A percentile compares a stretch with the other conserved stretches of the same genome.
These are phyloP conservation scores for Drosophila mulleri DNA, from an alignment of 2,888 invertebrate species.

Conservation along the genomic window DNA sequence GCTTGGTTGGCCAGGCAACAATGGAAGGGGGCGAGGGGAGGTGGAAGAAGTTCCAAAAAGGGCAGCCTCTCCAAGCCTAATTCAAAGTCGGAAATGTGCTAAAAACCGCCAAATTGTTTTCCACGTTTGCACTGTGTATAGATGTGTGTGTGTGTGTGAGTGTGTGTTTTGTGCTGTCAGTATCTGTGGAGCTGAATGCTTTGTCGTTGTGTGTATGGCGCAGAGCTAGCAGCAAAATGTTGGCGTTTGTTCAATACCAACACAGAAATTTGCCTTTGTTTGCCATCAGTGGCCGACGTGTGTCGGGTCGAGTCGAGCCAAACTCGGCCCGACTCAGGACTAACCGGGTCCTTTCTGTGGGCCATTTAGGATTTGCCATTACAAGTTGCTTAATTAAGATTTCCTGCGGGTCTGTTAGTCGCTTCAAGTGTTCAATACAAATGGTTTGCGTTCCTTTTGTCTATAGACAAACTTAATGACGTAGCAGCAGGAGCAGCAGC, in stretches of 20 bases:
- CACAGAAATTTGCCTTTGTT: slow-evolving; percentile 48
- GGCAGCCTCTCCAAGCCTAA: slow-evolving; percentile 30
- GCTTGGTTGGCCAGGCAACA: slow-evolving; percentile 21
- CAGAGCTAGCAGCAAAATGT: slow-evolving; percentile 33
- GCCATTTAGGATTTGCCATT: slow-evolving; percentile 70
- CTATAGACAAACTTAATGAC: slow-evolving; percentile 35
- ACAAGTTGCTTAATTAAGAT: slow-evolving; percentile 78
- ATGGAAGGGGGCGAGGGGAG: background rate
- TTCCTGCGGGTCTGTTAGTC: slow-evolving; percentile 66
- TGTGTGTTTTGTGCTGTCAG: slow-evolving; percentile 4
- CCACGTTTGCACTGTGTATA: slow-evolving; percentile 27
- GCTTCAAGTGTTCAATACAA: slow-evolving; percentile 51
- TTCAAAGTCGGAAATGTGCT: slow-evolving; percentile 62
- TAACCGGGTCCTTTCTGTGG: slow-evolving; percentile 35
- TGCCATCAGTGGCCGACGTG: slow-evolving; percentile 16
- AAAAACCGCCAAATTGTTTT: slow-evolving; percentile 61
- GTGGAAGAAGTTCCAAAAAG: background rate
- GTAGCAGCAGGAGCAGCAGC: slow-evolving; percentile 12
- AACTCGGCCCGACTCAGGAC: background rate
- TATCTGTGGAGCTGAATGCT: slow-evolving; percentile 34
- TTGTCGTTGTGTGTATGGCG: slow-evolving; percentile 27
- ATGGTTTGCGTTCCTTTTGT: slow-evolving; percentile 24
- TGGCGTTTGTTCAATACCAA: slow-evolving; percentile 64
- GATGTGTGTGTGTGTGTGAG: background rate
- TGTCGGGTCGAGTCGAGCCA: slow-evolving; percentile 5